Conservation (phyloP, 2,797 vertebrate genomes). For the Halcyon leucocephala region DNA sequence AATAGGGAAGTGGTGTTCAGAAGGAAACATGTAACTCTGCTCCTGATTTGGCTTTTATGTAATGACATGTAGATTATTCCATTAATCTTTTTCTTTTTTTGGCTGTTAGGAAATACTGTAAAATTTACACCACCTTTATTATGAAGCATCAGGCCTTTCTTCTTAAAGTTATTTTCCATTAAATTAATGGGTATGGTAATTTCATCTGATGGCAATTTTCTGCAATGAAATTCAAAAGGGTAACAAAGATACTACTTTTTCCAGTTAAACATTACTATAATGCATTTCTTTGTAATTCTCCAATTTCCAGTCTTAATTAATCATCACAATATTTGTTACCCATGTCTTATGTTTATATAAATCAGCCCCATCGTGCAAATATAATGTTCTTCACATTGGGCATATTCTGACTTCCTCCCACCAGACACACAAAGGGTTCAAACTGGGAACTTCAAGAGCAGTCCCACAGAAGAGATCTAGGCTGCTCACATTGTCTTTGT, state of each 20-base stretch:
- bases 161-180: constrained; percentile 35
- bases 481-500: background rate
- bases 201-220: constrained; percentile 8
- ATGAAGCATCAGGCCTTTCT: constrained; percentile 10
- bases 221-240: background rate
- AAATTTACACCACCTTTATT: constrained; percentile 26
- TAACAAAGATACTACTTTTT: background rate
- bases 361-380: background rate
- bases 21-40: background rate
- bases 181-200: background rate
- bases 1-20: background rate
- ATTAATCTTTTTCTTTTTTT: background rate
- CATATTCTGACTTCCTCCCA: background rate
- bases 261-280: background rate
- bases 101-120: background rate
- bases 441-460: background rate
- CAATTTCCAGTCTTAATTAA: background rate
- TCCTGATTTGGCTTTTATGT: constrained; percentile 1
- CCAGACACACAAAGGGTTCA: background rate
- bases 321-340: background rate
- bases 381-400: background rate
- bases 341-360: background rate
- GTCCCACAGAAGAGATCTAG: background rate
- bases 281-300: background rate
- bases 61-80: background rate